A percentile compares a stretch with the other conserved stretches of the same genome.
phyloP scores from a whole-genome alignment of 1,140 invertebrate species.

The Drosophila malerkotliana region DNA sequence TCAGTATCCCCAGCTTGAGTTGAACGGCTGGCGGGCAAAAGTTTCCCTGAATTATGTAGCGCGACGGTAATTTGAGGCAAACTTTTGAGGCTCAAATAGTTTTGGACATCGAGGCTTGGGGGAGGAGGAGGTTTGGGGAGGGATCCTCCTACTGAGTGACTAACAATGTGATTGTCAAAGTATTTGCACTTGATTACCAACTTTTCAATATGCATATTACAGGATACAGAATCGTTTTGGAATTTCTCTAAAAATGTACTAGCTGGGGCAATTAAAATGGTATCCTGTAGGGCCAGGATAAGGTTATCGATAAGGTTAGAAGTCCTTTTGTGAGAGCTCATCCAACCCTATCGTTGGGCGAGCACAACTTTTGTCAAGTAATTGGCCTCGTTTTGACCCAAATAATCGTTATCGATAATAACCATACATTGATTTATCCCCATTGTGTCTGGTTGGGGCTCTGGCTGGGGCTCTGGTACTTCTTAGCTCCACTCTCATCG shows the following conservation, averaged over 20 bases:
- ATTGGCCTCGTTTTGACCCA: constrained; percentile 49
- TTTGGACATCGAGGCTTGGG: constrained; percentile 43
- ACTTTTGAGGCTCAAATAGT: constrained; percentile 75
- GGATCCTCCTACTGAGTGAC: constrained; percentile 18
- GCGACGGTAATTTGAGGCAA: constrained; percentile 74
- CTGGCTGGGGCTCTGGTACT: constrained; percentile 18
- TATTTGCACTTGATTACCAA: constrained; percentile 58
- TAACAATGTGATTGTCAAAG: constrained; percentile 53
- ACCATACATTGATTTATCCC: constrained; percentile 73
- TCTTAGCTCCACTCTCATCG: constrained; percentile 46
- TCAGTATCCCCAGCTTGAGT: constrained; percentile 14
- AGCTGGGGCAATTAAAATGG: background rate
- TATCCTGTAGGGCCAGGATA: background rate
- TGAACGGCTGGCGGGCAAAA: constrained; percentile 45
- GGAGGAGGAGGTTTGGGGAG: background rate
- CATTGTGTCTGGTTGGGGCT: constrained; percentile 34
- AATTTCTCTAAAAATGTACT: constrained; percentile 1
- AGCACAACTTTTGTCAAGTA: constrained; percentile 37
- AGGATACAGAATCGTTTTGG: background rate
- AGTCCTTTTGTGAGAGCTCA: background rate
- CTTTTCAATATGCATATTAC: constrained; percentile 42
- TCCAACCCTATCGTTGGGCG: constrained; percentile 8
- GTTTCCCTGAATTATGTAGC: constrained; percentile 76
- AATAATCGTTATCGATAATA: constrained; percentile 77
- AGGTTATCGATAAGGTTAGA: background rate